phyloP scores from a whole-genome alignment of 2,113 vertebrate genomes.

The Nothobranchius kuhntae region DNA sequence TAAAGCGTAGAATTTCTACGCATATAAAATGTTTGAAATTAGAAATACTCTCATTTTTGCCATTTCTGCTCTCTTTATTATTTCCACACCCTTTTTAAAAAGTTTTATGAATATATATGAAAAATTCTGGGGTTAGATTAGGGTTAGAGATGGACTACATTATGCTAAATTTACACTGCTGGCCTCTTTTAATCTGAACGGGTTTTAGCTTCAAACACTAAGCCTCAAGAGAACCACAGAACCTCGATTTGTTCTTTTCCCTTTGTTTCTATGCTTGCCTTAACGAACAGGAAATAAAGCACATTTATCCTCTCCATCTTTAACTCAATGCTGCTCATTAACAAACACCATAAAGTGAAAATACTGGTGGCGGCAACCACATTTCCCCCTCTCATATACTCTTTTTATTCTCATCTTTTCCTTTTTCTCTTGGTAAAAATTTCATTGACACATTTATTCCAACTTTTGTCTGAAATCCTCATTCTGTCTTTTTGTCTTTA shows the following conservation, averaged over 20 bases:
- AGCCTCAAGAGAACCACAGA: conserved; percentile 23
- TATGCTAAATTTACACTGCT: too few species aligned
- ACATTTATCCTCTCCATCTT: conserved; percentile 25
- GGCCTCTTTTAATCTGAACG: conserved; percentile 27
- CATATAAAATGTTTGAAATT: too few species aligned
- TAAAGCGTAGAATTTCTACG: too few species aligned
- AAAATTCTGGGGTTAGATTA: too few species aligned
- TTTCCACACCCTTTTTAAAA: too few species aligned
- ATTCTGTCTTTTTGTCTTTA: not conserved
- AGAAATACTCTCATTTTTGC: too few species aligned
- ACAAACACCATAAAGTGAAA: conserved; percentile 31
- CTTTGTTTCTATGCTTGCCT: conserved; percentile 20
- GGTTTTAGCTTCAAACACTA: conserved; percentile 48
- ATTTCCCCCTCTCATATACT: not conserved
- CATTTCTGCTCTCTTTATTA: too few species aligned
- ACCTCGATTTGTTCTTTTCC: not conserved
- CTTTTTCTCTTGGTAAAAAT: not conserved
- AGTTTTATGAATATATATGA: too few species aligned
- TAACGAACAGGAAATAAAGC: conserved; percentile 37
- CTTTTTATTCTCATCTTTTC: not conserved
- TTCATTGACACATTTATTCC: not conserved
- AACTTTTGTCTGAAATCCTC: too few species aligned
- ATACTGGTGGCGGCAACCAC: not conserved
- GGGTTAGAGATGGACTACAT: too few species aligned
- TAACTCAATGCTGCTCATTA: conserved; percentile 39